These are phyloP conservation scores for Scaptomyza flava DNA, from an alignment of 2,888 invertebrate genomes.

Conservation along the genomic window DNA sequence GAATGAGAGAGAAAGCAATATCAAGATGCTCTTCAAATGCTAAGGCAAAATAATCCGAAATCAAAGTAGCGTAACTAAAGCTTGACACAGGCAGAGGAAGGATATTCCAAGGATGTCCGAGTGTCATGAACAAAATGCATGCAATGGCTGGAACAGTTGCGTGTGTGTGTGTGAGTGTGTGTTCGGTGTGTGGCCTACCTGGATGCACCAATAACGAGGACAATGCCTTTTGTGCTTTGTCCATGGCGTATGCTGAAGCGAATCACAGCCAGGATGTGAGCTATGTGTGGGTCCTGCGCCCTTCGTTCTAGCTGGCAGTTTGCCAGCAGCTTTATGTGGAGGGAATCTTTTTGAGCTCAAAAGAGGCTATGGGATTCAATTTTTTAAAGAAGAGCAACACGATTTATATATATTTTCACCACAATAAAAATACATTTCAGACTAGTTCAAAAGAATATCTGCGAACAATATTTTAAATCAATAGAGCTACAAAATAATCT, in stretches of 20 bases:
- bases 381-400: too few species aligned
- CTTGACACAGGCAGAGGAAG: conserved; percentile 42
- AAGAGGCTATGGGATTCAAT: not conserved
- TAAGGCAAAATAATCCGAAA: conserved; percentile 52
- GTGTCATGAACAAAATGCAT: conserved; percentile 42
- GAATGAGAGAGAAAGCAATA: not conserved
- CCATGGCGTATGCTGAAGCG: conserved; percentile 28
- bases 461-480: too few species aligned
- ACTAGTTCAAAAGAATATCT: too few species aligned
- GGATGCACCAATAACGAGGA: conserved; percentile 38
- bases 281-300: conserved; percentile 39
- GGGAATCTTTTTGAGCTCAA: conserved; percentile 2
- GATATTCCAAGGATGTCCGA: conserved; percentile 48
- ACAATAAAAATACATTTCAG: not conserved
- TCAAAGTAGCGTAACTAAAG: conserved; percentile 77
- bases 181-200: conserved; percentile 45
- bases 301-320: conserved; percentile 5
- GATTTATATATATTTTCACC: not conserved
- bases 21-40: conserved; percentile 21
- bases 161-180: not conserved
- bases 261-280: conserved; percentile 55
- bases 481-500: too few species aligned
- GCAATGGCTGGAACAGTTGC: conserved; percentile 14
- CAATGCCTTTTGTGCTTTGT: conserved; percentile 61
- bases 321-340: conserved; percentile 27